Base-by-base conservation (phyloP, 1,140 invertebrate genomes). In the Heliothis virescens region DNA sequence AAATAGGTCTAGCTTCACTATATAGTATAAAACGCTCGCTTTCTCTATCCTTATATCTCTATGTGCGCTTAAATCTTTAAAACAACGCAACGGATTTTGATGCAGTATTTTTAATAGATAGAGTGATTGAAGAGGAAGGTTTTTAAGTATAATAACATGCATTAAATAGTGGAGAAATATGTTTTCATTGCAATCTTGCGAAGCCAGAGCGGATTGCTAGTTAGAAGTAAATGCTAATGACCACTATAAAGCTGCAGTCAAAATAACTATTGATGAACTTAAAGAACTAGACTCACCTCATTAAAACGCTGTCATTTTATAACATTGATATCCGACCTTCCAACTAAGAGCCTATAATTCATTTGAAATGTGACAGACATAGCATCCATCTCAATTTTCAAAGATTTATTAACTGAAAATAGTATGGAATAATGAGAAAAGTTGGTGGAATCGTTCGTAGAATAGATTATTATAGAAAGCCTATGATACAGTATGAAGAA, bases 391-490 rank as follows among this genome's bases (percentile, higher is more conserved):
- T 76, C 74, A 62, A 76, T 76, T 76, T 26, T 47, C 18, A 34
- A 21, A 53, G 59, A 76, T 76, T 76, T 76, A 76, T 62, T 13
- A 41, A 63, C 16, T 34, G 34, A 52, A 76, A 65, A 53, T 65
- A 76, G 60, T 53, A 76, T 53, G 41, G 9, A 50, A 41, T 48
- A 48, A 18, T 48, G 21, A 65, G 5, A 65, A 67, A 67, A 65
- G 18, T 13, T 1, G 34, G 26, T 16, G 62, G 3, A 11, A n/a
- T 65, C 7, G n/a, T 48, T 18, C 7, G 4, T 57, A 57, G 34
- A 41, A 41, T 7, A 41, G 34, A 4, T 41, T 41, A 41, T 41
- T 41, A 9, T 41, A 41, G 34, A 41, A 9, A 41, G 34, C 34
- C 34, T 41, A 41, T 4, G 34, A 41, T 41, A 41, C 5, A 4